Percentiles rank a stretch among this genome's conserved stretches.
Conservation (phyloP, 2,888 invertebrate species). For the Neuroscelio doddi region DNA sequence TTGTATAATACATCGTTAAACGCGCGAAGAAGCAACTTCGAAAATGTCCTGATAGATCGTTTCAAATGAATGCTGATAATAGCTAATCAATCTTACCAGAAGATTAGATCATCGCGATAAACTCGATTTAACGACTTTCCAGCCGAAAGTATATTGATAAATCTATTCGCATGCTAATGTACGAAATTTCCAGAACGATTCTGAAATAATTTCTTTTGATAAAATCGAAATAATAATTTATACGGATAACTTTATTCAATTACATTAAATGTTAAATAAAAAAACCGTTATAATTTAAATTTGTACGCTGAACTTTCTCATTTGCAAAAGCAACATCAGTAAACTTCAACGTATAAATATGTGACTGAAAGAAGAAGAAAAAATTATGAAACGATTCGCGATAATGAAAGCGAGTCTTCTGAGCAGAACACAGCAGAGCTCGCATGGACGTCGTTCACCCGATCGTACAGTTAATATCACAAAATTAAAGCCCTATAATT, state of each 20-base stretch:
- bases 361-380: too few species aligned
- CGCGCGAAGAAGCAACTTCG: neutral
- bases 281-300: too few species aligned
- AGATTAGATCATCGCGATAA: slow-evolving; percentile 1
- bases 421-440: neutral
- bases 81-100: neutral
- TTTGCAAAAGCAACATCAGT: too few species aligned
- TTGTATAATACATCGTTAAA: slow-evolving; percentile 17
- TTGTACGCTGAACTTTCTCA: too few species aligned
- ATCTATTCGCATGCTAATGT: slow-evolving; percentile 1
- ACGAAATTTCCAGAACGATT: too few species aligned
- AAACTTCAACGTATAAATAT: too few species aligned
- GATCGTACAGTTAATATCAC: slow-evolving; percentile 68
- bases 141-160: neutral
- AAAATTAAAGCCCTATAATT: slow-evolving; percentile 70
- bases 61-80: neutral
- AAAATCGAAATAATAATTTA: too few species aligned
- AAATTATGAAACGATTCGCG: too few species aligned
- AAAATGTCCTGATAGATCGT: neutral
- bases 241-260: too few species aligned
- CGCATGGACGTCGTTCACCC: slow-evolving; percentile 29
- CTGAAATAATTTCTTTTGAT: too few species aligned
- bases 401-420: slow-evolving; percentile 13
- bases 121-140: too few species aligned
- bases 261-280: too few species aligned